These are phyloP conservation scores for Pangasianodon gigas DNA, from an alignment of 2,113 vertebrate species.

Conservation along the genomic window DNA sequence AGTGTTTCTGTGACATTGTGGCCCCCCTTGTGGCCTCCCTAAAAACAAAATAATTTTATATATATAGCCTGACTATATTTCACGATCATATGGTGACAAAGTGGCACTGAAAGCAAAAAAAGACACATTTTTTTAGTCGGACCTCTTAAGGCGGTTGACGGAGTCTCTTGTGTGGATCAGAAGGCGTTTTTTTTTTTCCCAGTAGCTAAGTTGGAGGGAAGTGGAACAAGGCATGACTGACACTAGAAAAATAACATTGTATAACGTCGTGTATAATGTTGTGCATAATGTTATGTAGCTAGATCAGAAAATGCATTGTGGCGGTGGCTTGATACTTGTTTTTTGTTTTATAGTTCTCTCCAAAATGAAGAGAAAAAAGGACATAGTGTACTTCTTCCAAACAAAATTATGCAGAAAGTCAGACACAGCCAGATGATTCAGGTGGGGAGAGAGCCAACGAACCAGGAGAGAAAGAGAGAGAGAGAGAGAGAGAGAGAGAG, in stretches of 20 bases:
- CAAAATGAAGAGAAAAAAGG: not conserved
- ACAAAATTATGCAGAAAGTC: constrained; percentile 2
- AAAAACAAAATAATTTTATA: not conserved
- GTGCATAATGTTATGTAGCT: not conserved
- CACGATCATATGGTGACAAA: not conserved
- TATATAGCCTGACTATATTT: not conserved
- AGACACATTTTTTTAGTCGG: not conserved
- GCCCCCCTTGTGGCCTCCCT: not conserved
- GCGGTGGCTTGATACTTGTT: not conserved
- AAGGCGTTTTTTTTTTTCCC: not conserved
- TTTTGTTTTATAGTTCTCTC: not conserved
- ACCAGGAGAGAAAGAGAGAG: not conserved
- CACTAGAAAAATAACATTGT: not conserved
- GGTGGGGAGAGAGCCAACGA: not conserved
- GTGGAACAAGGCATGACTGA: not conserved
- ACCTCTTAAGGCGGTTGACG: not conserved
- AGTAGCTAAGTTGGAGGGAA: not conserved
- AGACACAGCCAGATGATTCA: not conserved
- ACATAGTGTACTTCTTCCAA: not conserved
- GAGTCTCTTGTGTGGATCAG: not conserved
- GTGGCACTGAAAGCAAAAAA: not conserved
- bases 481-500: not conserved
- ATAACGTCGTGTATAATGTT: not conserved
- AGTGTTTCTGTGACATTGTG: not conserved
- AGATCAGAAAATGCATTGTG: not conserved